These are phyloP conservation scores for Leguminivora glycinivorella DNA, from an alignment of 1,140 invertebrate genomes.

Conservation along the genomic window DNA sequence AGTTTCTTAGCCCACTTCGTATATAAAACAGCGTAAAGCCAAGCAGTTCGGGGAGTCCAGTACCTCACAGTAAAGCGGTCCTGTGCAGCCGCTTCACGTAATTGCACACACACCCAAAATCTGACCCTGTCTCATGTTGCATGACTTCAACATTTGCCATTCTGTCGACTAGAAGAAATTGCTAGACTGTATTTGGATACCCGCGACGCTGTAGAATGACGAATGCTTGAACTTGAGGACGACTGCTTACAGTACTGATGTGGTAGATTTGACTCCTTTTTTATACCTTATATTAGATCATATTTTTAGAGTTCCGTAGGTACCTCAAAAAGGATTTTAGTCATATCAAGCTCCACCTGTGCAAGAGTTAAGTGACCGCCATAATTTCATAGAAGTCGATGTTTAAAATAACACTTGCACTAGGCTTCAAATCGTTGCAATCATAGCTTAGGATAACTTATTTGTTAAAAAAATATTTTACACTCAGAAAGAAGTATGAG, in stretches of 20 bases:
- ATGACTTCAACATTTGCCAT: conserved; percentile 71
- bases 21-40: conserved; percentile 36
- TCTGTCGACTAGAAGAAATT: conserved; percentile 69
- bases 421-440: too few relatives aligned
- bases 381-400: too few relatives aligned
- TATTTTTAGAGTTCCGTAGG: too few relatives aligned
- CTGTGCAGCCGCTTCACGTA: conserved; percentile 54
- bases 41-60: conserved; percentile 50
- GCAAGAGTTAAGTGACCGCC: too few relatives aligned
- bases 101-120: conserved; percentile 55
- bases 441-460: too few relatives aligned
- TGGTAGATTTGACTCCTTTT: conserved; percentile 67
- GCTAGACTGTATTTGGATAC: conserved; percentile 63
- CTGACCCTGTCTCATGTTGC: conserved; percentile 46
- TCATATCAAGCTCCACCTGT: too few relatives aligned
- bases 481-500: too few relatives aligned
- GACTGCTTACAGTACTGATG: conserved; percentile 56
- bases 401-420: too few relatives aligned
- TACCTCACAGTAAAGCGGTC: conserved; percentile 57
- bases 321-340: too few relatives aligned
- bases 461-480: too few relatives aligned
- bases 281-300: conserved; percentile 20
- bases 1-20: conserved; percentile 37
- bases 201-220: conserved; percentile 62
- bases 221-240: conserved; percentile 64